phyloP scores from a whole-genome alignment of 2,888 invertebrate species.

The Cotesia congregata region DNA sequence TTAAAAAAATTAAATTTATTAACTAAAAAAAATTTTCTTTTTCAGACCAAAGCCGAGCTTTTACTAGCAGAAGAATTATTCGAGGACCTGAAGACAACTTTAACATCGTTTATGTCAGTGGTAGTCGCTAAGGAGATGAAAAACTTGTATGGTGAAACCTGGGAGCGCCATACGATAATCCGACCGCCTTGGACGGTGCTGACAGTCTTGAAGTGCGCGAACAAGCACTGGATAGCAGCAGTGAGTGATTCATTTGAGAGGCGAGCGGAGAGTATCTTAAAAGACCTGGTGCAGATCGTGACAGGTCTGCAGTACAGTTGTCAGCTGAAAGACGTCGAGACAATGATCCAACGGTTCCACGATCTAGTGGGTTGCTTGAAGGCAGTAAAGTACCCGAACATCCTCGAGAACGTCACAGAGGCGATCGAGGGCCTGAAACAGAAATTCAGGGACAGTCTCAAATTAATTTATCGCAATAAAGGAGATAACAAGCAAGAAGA shows the following conservation, averaged over 20 bases:
- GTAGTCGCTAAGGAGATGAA: slow-evolving; percentile 62
- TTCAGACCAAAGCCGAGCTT: slow-evolving; percentile 48
- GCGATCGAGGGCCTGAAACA: slow-evolving; percentile 56
- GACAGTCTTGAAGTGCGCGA: slow-evolving; percentile 62
- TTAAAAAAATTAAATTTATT: too few species aligned
- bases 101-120: slow-evolving; percentile 56
- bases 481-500: slow-evolving; percentile 50
- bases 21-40: too few species aligned
- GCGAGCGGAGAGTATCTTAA: slow-evolving; percentile 53
- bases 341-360: slow-evolving; percentile 55
- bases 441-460: slow-evolving; percentile 49
- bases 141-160: slow-evolving; percentile 59
- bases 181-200: slow-evolving; percentile 65
- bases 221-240: slow-evolving; percentile 68
- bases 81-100: slow-evolving; percentile 54
- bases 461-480: slow-evolving; percentile 34
- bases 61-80: slow-evolving; percentile 56
- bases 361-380: slow-evolving; percentile 59
- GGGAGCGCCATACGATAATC: slow-evolving; percentile 61
- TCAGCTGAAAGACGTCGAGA: slow-evolving; percentile 54
- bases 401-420: slow-evolving; percentile 46
- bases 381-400: slow-evolving; percentile 52
- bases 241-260: slow-evolving; percentile 61
- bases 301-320: slow-evolving; percentile 50
- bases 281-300: slow-evolving; percentile 53